phyloP scores from a whole-genome alignment of 2,888 invertebrate genomes.

The Aspidiotus rigidus region DNA sequence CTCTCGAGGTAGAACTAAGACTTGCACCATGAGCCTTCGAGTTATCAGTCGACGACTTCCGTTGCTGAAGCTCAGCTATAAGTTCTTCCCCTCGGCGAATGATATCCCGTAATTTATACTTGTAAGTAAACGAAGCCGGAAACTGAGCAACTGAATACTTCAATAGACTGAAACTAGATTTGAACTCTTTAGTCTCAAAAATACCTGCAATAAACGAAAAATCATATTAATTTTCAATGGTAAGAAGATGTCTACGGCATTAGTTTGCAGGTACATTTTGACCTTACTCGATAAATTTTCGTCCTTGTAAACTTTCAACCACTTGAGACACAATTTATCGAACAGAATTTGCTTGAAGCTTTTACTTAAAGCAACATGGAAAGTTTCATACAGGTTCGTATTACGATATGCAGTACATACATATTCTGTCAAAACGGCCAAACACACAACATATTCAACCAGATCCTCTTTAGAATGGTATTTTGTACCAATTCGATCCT shows the following conservation, averaged over 20 bases:
- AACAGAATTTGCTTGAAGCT: constrained; percentile 17
- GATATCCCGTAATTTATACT: too few species aligned
- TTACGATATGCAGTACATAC: constrained; percentile 11
- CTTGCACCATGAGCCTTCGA: too few species aligned
- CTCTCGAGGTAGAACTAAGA: too few species aligned
- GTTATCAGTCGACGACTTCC: too few species aligned
- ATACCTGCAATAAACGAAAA: not conserved
- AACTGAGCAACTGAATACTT: too few species aligned
- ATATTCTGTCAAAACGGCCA: constrained; percentile 20
- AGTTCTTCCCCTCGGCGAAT: too few species aligned
- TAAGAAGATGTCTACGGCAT: not conserved
- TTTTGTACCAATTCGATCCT: too few species aligned
- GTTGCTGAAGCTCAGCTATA: too few species aligned
- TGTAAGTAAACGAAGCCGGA: too few species aligned
- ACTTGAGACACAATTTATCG: constrained; percentile 13
- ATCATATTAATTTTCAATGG: not conserved
- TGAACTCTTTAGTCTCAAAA: not conserved
- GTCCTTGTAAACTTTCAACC: not conserved
- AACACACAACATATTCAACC: constrained; percentile 14
- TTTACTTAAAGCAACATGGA: not conserved
- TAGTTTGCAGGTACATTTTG: too few species aligned
- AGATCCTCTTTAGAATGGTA: not conserved
- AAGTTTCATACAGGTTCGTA: constrained; percentile 9
- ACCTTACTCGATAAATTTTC: too few species aligned
- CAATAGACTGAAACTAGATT: too few species aligned